Base-by-base conservation (phyloP, 2,797 vertebrate species). In the Sandelia bainsii region DNA sequence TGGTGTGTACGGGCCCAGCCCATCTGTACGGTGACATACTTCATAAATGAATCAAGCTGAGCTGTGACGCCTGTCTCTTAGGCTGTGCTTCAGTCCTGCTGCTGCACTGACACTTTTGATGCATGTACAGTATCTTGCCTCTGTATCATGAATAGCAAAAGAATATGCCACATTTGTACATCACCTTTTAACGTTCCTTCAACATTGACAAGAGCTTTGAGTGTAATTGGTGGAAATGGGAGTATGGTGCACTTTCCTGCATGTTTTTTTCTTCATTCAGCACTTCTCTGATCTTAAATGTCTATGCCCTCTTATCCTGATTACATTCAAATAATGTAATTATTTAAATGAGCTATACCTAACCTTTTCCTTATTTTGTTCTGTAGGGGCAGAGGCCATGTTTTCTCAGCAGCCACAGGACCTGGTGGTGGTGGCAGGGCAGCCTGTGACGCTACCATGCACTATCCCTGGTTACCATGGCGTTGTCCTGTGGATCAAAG, bases 341-440 rank as follows among this genome's bases (percentile, higher is more conserved):
- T 11, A 29, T 60, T 59, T 32, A 56, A 58, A 56, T 23, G 23
- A 27, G 2, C 49, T 8, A 16, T 22, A 46, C 2, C 27, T 71
- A 69, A 77, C 22, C n/a, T 59, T 32, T 32, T 9, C 1, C 7
- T 20, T 32, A 16, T 23, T 62, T 68, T 66, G 16, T 61, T 62
- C 66, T 72, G 32, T 62, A 99, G 98, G 96, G 25, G 94, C 89
- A 49, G 91, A 92, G 0, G 96, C 96, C 48, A 95, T 96, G 90
- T 99, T 99, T 91, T 96, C 96, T n/a, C 97, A 98, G 92, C 97
- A 99, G 87, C 98, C 98, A 11, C 96, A 98, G 90, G 98, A 99
- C 93, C 93, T 98, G 89, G 97, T 99, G 62, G 97, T 98, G 87
- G 95, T 99, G 19, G 97, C 97, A 0, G 98, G 98, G 23, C 96